Percentiles rank a stretch among this genome's conserved stretches.
These are phyloP conservation scores for Cottoperca gobio DNA, from an alignment of 2,797 vertebrate genomes.

Conservation along the genomic window DNA sequence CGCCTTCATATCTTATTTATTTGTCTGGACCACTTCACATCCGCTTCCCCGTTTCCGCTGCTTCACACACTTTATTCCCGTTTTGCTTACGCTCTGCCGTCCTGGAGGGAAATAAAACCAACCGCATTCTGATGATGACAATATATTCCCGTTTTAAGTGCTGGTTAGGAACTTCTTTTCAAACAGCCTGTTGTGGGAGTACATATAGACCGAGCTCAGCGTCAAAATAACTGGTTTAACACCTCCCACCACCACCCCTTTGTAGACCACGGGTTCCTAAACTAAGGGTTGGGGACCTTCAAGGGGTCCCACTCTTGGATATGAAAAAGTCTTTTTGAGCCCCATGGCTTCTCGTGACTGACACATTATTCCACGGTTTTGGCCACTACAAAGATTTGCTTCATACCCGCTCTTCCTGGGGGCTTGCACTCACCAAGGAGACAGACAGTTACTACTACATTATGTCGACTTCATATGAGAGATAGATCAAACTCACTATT, in stretches of 20 bases:
- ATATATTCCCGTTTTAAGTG: not conserved
- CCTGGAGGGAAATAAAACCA: rapidly evolving
- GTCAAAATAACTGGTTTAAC: conserved; percentile 42
- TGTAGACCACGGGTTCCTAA: conserved; percentile 11
- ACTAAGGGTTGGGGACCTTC: not conserved
- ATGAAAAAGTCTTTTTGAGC: no score
- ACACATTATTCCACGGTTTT: no score
- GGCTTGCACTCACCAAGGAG: no score
- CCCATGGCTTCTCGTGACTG: no score
- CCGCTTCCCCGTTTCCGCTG: conserved; percentile 57
- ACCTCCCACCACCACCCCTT: conserved; percentile 32
- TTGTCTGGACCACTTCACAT: conserved; percentile 39
- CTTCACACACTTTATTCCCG: conserved; percentile 29
- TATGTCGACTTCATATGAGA: no score
- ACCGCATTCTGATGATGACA: no score
- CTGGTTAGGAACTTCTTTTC: not conserved
- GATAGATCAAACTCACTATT: no score
- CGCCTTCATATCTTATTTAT: conserved; percentile 72
- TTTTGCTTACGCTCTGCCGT: not conserved
- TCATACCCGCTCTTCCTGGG: no score
- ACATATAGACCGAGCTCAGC: conserved; percentile 15
- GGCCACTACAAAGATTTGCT: no score
- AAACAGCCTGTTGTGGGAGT: not conserved
- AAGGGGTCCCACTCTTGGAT: conserved; percentile 4
- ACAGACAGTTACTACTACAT: no score